Base-by-base conservation (phyloP, 2,797 vertebrate species). In the Tadarida brasiliensis region DNA sequence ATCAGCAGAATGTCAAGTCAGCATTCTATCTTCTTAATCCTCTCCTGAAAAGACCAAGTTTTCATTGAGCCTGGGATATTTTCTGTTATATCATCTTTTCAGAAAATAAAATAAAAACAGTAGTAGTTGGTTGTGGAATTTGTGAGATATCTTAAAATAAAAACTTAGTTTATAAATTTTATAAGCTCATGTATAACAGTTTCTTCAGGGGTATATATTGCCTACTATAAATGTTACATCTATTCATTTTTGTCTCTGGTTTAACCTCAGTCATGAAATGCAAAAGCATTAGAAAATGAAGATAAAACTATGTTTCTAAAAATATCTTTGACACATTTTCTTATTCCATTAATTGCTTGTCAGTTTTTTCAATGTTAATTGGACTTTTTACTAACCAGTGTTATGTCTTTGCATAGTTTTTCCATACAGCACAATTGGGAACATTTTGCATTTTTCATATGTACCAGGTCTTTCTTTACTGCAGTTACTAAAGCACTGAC, bases 281-380 rank as follows among this genome's bases (percentile, higher is more conserved):
- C 20, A 94, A 93, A 15, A 74, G 3, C 49, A 57, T 39, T 26
- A 71, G 35, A 82, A 87, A 71, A 76, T 77, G 2, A 94, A 89
- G 4, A 92, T 78, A 63, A 94, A 90, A 68, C 11, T 76, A 22
- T 70, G 11, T 65, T 89, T 44, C 7, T 2, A 65, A 91, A 91
- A 35, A 1, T 88, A 9, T 86, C 67, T 76, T 95, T 89, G 78
- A 85, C 9, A 61, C 4, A 80, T 89, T 94, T 91, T 82, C 26
- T 85, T 16, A 70, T 81, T 65, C 11, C 39, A 77, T 89, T 91
- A 85, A 93, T 10, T 74, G 11, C 19, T 12, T 39, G 11, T 39
- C 30, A 57, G 22, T 19, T 77, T 88, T 86, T 87, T 68, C 5
- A 91, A 88, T 85, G 49, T 70, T 87, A 90, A 87, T 74, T 84